Evolutionary conservation across 2,797 vertebrate species (phyloP).

Genomic region (Chiloscyllium punctatum): DNA sequence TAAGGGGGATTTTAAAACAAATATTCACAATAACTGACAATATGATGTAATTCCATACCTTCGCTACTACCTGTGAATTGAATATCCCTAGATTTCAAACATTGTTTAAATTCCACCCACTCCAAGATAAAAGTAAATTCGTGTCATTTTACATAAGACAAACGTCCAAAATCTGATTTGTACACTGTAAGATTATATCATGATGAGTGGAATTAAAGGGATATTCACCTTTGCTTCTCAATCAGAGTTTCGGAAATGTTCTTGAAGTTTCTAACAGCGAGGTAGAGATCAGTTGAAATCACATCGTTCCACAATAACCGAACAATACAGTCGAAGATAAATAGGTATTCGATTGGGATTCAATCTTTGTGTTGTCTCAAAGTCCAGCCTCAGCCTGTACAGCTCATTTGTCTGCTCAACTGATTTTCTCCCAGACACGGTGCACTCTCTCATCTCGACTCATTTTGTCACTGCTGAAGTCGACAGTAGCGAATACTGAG

Average conservation of each 20-base stretch:
- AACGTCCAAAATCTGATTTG: not conserved
- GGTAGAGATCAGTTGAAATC: not conserved
- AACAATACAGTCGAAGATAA: not conserved
- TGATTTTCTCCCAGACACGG: not conserved
- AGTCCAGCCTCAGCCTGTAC: not conserved
- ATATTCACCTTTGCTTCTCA: no score
- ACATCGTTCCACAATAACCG: not conserved
- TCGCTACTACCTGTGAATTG: not conserved
- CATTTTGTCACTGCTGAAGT: not conserved
- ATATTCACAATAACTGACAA: not conserved
- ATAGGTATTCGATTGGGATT: not conserved
- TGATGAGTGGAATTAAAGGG: not conserved
- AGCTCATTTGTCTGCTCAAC: not conserved
- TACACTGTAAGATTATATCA: no score
- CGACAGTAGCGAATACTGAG: not conserved
- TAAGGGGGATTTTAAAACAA: not conserved
- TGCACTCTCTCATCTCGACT: not conserved
- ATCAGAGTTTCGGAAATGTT: not conserved
- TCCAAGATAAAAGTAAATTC: not conserved
- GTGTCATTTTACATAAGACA: not conserved
- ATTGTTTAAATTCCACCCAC: not conserved
- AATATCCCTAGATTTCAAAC: no score
- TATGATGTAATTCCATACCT: not conserved
- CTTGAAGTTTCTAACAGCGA: not conserved
- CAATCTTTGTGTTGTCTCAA: not conserved